phyloP scores from a whole-genome alignment of 1,140 invertebrate species.

The Stenopsyche tienmushanensis region DNA sequence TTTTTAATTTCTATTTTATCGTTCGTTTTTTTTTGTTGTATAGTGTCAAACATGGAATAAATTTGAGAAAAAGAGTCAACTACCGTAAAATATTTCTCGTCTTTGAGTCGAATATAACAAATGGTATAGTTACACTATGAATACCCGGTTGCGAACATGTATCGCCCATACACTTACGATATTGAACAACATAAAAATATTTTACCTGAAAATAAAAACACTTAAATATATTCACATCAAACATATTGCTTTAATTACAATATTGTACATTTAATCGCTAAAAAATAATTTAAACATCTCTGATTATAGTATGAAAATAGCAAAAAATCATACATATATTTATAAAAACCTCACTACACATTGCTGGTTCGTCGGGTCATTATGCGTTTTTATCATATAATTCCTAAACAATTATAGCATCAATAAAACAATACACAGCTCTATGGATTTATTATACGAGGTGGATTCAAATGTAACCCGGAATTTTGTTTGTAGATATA shows the following conservation, averaged over 20 bases:
- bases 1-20: no score
- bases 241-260: constrained; percentile 40
- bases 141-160: not conserved
- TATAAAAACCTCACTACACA: no score
- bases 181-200: not conserved
- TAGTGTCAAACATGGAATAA: not conserved
- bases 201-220: constrained; percentile 7
- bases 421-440: no score
- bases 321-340: not conserved
- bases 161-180: not conserved
- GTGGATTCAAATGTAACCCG: no score
- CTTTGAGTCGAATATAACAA: not conserved
- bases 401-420: no score
- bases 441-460: no score
- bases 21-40: no score
- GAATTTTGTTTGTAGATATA: no score
- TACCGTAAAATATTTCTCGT: not conserved
- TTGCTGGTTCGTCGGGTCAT: no score
- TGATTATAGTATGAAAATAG: not conserved
- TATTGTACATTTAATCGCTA: constrained; percentile 30
- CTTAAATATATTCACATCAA: constrained; percentile 32
- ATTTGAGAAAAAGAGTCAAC: not conserved
- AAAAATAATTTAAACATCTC: not conserved
- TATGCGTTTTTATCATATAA: no score
- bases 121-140: not conserved